Evolutionary conservation across 1,140 invertebrate genomes (phyloP).

Genomic region (Homalodisca vitripennis): DNA sequence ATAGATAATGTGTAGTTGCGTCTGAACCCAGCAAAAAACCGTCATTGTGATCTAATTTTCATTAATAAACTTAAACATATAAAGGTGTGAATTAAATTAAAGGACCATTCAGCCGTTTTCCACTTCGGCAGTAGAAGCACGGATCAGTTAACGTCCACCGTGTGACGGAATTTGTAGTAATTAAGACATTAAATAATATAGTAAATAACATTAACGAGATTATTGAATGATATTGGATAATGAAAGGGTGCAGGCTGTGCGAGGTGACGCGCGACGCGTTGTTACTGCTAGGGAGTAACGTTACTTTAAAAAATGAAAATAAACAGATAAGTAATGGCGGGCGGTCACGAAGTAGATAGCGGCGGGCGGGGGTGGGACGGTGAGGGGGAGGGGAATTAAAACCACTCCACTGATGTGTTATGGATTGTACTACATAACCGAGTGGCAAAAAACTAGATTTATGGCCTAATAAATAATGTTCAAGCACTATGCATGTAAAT

Average conservation of each 20-base stretch:
- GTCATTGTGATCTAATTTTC: too few relatives aligned
- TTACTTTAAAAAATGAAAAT: slow-evolving; percentile 25
- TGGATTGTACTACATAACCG: slow-evolving; percentile 10
- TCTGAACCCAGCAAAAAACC: too few relatives aligned
- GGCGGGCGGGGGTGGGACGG: slow-evolving; percentile 1
- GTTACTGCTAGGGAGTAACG: background rate
- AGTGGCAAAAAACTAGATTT: slow-evolving; percentile 24
- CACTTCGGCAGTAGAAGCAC: too few relatives aligned
- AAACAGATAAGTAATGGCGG: slow-evolving; percentile 21
- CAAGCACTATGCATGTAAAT: slow-evolving; percentile 16
- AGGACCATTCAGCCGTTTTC: too few relatives aligned
- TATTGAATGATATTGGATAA: slow-evolving; percentile 25
- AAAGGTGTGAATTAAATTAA: too few relatives aligned
- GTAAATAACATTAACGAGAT: slow-evolving; percentile 3
- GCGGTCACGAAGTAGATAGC: background rate
- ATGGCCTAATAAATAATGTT: slow-evolving; percentile 17
- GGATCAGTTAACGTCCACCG: too few relatives aligned
- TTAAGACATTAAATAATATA: slow-evolving; percentile 3
- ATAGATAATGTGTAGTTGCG: too few relatives aligned
- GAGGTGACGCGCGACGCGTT: background rate
- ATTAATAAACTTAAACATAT: too few relatives aligned
- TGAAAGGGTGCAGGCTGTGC: background rate
- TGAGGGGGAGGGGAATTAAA: background rate
- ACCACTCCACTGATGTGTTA: background rate
- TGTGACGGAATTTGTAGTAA: too few relatives aligned